Base-by-base conservation (phyloP, 2,113 vertebrate genomes). In the Girardinichthys multiradiatus region DNA sequence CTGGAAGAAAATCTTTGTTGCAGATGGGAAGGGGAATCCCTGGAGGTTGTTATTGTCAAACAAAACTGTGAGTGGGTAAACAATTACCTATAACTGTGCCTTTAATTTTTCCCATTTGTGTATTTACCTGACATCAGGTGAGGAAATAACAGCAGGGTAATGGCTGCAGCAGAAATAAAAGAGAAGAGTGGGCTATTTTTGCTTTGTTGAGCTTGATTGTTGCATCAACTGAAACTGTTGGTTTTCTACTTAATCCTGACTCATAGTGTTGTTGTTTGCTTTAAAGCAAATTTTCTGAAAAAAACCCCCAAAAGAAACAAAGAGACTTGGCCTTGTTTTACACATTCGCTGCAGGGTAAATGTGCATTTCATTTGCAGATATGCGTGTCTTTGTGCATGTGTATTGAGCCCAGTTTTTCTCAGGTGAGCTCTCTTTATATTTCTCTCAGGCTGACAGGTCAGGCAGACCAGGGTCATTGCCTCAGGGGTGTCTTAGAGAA, bases 401-500 rank as follows among this genome's bases (percentile, higher is more conserved):
- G 15, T 75, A 54, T 64, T 21, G 15, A 11, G 80, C 82, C 67
- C 71, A 33, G 65, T 78, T 86, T 85, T 76, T 72, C 48, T 60
- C 72, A 58, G 68, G 63, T 61, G 79, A 82, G 71, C 75, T 74
- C 24, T 75, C 57, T 78, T 66, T 68, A 33, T 24, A 42, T 30
- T 30, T 30, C 26, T 24, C 59, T 60, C 45, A 71, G 62, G 54
- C 71, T 86, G 89, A 73, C 82, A 84, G 74, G 80, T 82, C 88
- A 87, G 86, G 74, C 80, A 90, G 89, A 86, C 87, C 72, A 85
- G 91, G 87, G 92, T 93, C 92, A 90, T 86, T 88, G 89, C 91
- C 90, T 91, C 84, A 77, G 88, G 92, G 86, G 91, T 89, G 80
- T 94, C 89, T 89, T 33, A 31, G 90, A 93, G 92, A 93, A 94